Base-by-base conservation (phyloP, 1,140 invertebrate species). In the Drosophila tropicalis region DNA sequence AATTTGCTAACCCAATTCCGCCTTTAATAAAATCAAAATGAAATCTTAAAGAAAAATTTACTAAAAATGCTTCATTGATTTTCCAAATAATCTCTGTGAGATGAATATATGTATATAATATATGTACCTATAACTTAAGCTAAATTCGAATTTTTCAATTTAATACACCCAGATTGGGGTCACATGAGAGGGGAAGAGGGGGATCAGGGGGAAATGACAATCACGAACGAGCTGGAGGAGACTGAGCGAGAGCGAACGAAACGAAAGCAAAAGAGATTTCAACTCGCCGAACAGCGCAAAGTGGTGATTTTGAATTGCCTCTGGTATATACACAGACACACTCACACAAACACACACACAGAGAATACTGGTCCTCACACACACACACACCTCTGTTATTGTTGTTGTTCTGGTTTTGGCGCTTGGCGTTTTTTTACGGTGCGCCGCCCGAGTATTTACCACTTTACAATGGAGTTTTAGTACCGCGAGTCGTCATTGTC, bases 401-500 rank as follows among this genome's bases (percentile, higher is more conserved):
- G 67, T 66, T 87, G 80, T 81, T 87, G 84, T 90, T 90, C 84
- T 89, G 81, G 84, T 89, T 89, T 89, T 89, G 85, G 85, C 84
- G 84, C 85, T 87, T 89, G 80, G 81, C 74, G 77, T 73, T 89
- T 89, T 79, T 89, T 89, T 89, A 89, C 84, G 81, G 84, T 89
- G 85, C 84, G 81, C 85, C 84, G 85, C 85, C 84, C 81, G 85
- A 89, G 85, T 89, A 89, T 89, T 89, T 89, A 89, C 84, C 84
- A 89, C 84, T 89, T 89, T 89, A 89, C 84, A 89, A 89, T 89
- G 84, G 84, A 84, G 84, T 89, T 89, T 89, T 90, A 89, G 85
- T 89, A 84, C 84, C 85, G 71, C 74, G 84, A 89, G 84, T 89
- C 84, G 84, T 89, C 84, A 89, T 89, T 89, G 84, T 89, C 84